Evolutionary conservation across 1,140 invertebrate genomes (phyloP).

Genomic region (Hyphantria cunea): DNA sequence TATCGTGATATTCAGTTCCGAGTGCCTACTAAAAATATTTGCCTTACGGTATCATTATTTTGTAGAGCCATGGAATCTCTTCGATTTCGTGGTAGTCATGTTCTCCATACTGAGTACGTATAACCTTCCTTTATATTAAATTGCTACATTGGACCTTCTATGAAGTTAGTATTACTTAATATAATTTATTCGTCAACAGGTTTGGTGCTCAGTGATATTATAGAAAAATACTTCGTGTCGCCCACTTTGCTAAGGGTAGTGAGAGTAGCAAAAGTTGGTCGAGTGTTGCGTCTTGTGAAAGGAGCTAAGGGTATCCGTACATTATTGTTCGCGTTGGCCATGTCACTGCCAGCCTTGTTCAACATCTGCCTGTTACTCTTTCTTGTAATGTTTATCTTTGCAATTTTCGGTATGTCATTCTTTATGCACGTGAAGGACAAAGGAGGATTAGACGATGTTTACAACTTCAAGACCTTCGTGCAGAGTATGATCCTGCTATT

Average conservation of each 20-base stretch:
- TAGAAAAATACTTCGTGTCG: constrained; percentile 98
- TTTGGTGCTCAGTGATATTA: constrained; percentile 96
- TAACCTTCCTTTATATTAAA: neutral
- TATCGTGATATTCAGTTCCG: constrained; percentile 98
- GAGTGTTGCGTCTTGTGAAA: constrained; percentile 97
- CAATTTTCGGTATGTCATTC: constrained; percentile 99
- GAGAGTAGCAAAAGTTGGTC: constrained; percentile 97
- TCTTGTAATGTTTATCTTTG: constrained; percentile 99
- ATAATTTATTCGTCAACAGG: constrained; percentile 84
- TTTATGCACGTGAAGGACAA: constrained; percentile 98
- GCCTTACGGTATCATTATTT: constrained; percentile 98
- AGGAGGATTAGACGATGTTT: constrained; percentile 96
- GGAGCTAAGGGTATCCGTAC: constrained; percentile 98
- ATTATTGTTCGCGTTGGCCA: constrained; percentile 97
- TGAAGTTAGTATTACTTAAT: neutral
- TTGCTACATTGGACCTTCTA: neutral
- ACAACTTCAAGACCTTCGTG: constrained; percentile 99
- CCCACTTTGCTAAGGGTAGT: constrained; percentile 98
- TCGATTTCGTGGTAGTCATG: constrained; percentile 99
- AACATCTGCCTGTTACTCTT: constrained; percentile 99
- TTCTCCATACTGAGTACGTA: constrained; percentile 97
- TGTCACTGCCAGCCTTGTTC: constrained; percentile 98
- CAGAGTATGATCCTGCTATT: constrained; percentile 99
- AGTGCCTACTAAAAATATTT: constrained; percentile 98
- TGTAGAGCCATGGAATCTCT: constrained; percentile 99